Evolutionary conservation across 1,140 invertebrate species (phyloP), one percentile per base, ranked within the genome.

Genomic region (Calycopis cecrops): DNA sequence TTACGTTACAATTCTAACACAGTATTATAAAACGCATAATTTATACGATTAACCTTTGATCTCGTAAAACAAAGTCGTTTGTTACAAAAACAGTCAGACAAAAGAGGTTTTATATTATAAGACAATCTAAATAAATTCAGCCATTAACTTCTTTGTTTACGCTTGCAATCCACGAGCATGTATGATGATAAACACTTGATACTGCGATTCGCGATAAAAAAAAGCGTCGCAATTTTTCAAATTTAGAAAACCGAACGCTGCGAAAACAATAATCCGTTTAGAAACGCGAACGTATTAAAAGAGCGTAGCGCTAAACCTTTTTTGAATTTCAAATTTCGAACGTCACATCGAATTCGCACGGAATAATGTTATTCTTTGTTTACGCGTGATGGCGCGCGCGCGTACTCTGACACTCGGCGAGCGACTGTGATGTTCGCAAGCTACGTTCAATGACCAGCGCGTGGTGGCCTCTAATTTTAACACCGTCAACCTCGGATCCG

Each of bases 381-480:
- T 38, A 9, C 8, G 28, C 11, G 14, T 28, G 28, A 53, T 40
- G 49, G 38, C 54, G 18, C 48, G 40, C 53, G 59, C 28, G 21
- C 49, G 35, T 42, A 38, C 48, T 10, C 35, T 35, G 59, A 47
- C 49, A 49, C 4, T 42, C 50, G 16, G 49, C 38, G 34, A 48
- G 50, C 48, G 33, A 60, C 59, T 60, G 59, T 42, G 52, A 44
- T 44, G 52, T 47, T 42, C 51, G 57, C 33, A 52, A 51, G 58
- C 58, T 54, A 33, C 44, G 52, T 55, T 48, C 58, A 37, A 37
- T 60, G 58, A 55, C 58, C 58, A 60, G 57, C 28, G 37, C 35
- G 35, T 50, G 35, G 48, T 54, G 57, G 38, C 57, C 57, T 59
- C 57, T 59, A 49, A 48, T 56, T 49, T 56, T 56, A 56, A 56